These are phyloP conservation scores for Phataginus tetradactyla DNA, from an alignment of 2,797 vertebrate genomes.

Conservation along the genomic window DNA sequence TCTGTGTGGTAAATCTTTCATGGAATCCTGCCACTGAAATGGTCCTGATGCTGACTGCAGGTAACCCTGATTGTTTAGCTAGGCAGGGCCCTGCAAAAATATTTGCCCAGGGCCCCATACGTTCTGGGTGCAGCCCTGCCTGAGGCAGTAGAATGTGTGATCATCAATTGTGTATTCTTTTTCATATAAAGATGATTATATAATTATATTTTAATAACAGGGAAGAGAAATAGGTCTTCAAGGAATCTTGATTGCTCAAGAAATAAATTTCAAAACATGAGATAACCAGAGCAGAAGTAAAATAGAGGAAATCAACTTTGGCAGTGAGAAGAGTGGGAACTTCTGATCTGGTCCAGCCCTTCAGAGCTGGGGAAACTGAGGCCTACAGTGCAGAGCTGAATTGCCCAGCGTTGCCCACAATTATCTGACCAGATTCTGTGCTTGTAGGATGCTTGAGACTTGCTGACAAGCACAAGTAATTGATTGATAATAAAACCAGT, in stretches of 20 bases:
- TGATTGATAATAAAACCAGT: slow-evolving; percentile 76
- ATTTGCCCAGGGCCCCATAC: fast-evolving
- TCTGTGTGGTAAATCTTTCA: neutral
- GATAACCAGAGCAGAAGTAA: neutral
- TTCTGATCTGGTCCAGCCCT: neutral
- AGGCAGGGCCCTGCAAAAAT: neutral
- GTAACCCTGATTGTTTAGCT: neutral
- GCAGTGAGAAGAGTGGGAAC: neutral
- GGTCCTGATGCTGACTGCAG: neutral
- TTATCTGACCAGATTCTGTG: neutral
- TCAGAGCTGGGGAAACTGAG: slow-evolving; percentile 47
- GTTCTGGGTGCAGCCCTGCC: neutral
- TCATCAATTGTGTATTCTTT: neutral
- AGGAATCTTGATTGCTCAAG: neutral
- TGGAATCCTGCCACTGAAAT: neutral
- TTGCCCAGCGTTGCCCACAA: neutral
- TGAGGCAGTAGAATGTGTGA: neutral
- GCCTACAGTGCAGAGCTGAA: fast-evolving
- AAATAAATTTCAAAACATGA: neutral
- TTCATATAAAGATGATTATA: neutral
- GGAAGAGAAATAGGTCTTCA: neutral
- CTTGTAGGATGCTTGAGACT: neutral
- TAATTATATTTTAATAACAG: neutral
- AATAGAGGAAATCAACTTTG: neutral
- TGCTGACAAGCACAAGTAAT: slow-evolving; percentile 66